These are phyloP conservation scores for Dastarcus helophoroides DNA, from an alignment of 2,888 invertebrate genomes.

Conservation along the genomic window DNA sequence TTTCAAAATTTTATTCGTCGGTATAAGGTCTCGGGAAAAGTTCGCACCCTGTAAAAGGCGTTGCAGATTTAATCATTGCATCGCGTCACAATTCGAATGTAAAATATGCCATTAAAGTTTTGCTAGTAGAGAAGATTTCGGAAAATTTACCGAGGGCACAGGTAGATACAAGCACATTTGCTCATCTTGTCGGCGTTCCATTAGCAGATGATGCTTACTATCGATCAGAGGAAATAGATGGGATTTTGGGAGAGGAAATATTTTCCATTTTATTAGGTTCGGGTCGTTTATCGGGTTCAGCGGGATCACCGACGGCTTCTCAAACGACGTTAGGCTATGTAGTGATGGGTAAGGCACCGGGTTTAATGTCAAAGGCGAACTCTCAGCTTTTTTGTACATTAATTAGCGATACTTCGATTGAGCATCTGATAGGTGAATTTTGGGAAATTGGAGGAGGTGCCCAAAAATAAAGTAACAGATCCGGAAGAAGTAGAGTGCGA, in stretches of 20 bases:
- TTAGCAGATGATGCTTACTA: no score
- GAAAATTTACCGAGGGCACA: neutral
- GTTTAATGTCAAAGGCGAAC: no score
- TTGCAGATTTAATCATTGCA: neutral
- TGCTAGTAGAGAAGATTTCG: conserved; percentile 3
- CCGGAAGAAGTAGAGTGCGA: conserved; percentile 1
- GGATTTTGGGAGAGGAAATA: no score
- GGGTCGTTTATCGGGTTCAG: neutral
- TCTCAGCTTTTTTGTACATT: no score
- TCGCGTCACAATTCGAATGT: neutral
- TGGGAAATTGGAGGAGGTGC: no score
- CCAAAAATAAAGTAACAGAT: neutral
- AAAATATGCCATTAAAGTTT: neutral
- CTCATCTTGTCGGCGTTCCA: no score
- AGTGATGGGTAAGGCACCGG: conserved; percentile 1
- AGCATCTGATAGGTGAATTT: no score
- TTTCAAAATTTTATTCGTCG: neutral
- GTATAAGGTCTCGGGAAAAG: neutral
- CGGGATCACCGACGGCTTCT: neutral
- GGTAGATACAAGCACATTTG: no score
- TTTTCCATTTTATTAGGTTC: neutral
- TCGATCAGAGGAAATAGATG: no score
- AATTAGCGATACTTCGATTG: no score
- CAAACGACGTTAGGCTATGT: neutral
- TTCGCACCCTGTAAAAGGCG: no score